These are phyloP conservation scores for Gryllus longicercus DNA, from an alignment of 2,888 invertebrate genomes.

Conservation along the genomic window DNA sequence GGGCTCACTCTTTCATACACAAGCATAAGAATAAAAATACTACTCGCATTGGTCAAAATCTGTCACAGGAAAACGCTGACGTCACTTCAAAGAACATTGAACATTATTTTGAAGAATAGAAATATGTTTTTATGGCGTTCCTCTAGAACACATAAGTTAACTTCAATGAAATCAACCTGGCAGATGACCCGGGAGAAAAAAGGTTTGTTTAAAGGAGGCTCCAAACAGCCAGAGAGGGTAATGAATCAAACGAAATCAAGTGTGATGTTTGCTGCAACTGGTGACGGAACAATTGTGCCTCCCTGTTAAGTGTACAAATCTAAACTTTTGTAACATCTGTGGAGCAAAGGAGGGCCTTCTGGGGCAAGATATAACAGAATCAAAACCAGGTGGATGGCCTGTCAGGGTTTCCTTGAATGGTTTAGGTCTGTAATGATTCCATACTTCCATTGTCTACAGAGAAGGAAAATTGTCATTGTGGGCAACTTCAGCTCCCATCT, in stretches of 20 bases:
- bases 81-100: no score
- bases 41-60: no score
- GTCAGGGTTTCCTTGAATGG: slow-evolving; percentile 40
- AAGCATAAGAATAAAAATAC: no score
- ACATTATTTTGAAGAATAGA: no score
- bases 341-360: slow-evolving; percentile 46
- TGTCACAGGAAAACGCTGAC: no score
- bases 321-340: slow-evolving; percentile 44
- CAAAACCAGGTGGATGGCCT: slow-evolving; percentile 43
- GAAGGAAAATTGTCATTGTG: slow-evolving; percentile 43
- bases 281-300: slow-evolving; percentile 44
- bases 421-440: slow-evolving; percentile 39
- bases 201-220: slow-evolving; percentile 39
- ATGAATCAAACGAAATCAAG: slow-evolving; percentile 44
- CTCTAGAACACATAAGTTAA: no score
- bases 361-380: slow-evolving; percentile 43
- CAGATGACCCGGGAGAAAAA: slow-evolving; percentile 38
- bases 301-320: slow-evolving; percentile 48
- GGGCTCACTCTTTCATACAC: no score
- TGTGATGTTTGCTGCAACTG: slow-evolving; percentile 46
- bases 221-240: slow-evolving; percentile 45
- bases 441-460: slow-evolving; percentile 38
- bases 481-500: slow-evolving; percentile 44
- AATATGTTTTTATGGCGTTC: no score
- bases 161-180: no score